A percentile compares a stretch with the other conserved stretches of the same genome.
Evolutionary conservation across 2,797 vertebrate species (phyloP).

Genomic region (Garrulus glandarius): DNA sequence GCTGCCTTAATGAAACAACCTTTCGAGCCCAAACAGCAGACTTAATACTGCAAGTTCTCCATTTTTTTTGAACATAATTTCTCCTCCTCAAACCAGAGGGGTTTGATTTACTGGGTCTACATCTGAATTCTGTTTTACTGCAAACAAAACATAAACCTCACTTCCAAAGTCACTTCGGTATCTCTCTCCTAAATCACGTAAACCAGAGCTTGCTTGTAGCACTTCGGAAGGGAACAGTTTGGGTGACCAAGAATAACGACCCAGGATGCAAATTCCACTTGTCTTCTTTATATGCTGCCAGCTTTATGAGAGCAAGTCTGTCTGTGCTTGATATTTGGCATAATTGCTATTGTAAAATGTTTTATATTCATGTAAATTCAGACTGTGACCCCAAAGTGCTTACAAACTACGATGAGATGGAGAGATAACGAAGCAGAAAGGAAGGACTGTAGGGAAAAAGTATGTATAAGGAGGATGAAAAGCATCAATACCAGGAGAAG

Average conservation of each 20-base stretch:
- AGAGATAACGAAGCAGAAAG: background rate
- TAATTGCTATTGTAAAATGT: background rate
- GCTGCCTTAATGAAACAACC: background rate
- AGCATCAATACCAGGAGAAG: background rate
- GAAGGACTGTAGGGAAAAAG: background rate
- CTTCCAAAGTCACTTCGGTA: background rate
- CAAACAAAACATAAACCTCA: background rate
- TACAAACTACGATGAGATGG: background rate
- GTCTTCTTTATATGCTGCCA: background rate
- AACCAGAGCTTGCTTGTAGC: background rate
- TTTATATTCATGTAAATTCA: background rate
- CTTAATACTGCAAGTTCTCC: background rate
- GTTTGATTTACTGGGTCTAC: background rate
- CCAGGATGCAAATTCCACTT: background rate
- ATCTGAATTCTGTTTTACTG: background rate
- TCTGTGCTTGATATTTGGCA: background rate
- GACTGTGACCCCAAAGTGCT: background rate
- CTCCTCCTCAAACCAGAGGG: background rate
- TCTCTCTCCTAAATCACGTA: background rate
- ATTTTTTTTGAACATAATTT: background rate
- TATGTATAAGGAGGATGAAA: background rate
- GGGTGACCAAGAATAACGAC: conserved; percentile 8
- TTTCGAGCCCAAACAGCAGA: background rate
- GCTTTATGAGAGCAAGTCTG: background rate
- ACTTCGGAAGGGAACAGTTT: background rate